Base-by-base conservation (phyloP, 2,888 invertebrate species). In the Agriopis aurantiaria region DNA sequence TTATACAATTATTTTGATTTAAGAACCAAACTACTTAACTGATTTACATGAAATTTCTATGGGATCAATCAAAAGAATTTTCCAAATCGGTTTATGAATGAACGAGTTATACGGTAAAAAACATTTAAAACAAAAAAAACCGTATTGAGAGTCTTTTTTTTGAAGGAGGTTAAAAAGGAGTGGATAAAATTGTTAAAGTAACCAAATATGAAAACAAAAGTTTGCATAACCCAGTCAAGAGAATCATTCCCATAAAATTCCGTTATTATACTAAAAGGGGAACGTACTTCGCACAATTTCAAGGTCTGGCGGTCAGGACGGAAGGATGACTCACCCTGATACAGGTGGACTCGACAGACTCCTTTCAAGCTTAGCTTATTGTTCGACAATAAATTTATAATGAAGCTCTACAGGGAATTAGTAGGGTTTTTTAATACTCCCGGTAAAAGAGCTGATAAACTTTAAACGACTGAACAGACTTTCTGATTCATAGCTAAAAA, bases 241-340 rank as follows among this genome's bases (percentile, higher is more conserved):
- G 51, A 51, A 46, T 64, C 45, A 60, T 68, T 68, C 64, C 70
- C 59, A 67, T 71, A 68, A 65, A 65, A 60, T 33, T 64, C 59
- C 70, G 70, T 67, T 66, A 71, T 14, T 53, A 57, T 55, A 65
- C 49, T 56, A 61, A 67, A 62, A 69, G 69, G 72, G 69, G 69
- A 72, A 69, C 60, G 64, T 60, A 66, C 64, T 67, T 71, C 45
- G 62, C 59, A 67, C 66, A 71, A 70, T 71, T 71, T 71, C 66
- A 71, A 71, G 70, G 70, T 71, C 70, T 71, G 70, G 63, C 63
- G 66, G 66, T 60, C 66, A 57, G 41, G 66, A 23, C 58, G 66
- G 58, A 33, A 58, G 58, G 53, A 62, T 71, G 70, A 71, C n/a
- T 71, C 70, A 71, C 43, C 11, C 57, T 55, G 51, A 40, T 59